A percentile compares a stretch with the other conserved stretches of the same genome.
These are phyloP conservation scores for Oreochromis spilurus DNA, from an alignment of 2,113 vertebrate genomes.

Conservation along the genomic window DNA sequence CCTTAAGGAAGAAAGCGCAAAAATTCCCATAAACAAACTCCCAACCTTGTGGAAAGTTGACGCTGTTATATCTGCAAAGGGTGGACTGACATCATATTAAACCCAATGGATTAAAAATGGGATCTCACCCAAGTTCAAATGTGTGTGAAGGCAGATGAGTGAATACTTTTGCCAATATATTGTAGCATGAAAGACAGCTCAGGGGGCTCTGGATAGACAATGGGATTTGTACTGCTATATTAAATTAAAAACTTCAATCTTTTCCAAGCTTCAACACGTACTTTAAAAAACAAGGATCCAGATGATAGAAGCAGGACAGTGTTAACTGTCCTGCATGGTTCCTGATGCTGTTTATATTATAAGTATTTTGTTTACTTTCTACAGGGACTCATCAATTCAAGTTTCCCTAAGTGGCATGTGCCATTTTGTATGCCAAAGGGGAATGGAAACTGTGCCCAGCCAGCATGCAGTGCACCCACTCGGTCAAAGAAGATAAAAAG, in stretches of 20 bases:
- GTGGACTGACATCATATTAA: not conserved
- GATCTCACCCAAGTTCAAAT: not conserved
- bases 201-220: not conserved
- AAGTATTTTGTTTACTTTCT: not conserved
- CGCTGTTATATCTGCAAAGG: not conserved
- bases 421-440: not conserved
- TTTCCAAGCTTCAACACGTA: not conserved
- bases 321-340: not conserved
- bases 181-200: not conserved
- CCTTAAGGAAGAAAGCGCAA: fast-evolving
- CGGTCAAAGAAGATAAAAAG: not conserved
- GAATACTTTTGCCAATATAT: not conserved
- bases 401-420: not conserved
- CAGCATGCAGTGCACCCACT: not conserved
- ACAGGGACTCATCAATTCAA: not conserved
- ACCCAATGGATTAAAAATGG: not conserved
- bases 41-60: not conserved
- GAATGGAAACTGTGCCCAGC: not conserved
- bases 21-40: not conserved
- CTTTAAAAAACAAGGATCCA: not conserved
- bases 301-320: not conserved
- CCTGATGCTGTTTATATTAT: not conserved
- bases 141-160: not conserved
- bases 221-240: not conserved
- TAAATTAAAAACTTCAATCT: not conserved